A percentile compares a stretch with the other conserved stretches of the same genome.
Conservation (phyloP, 1,140 invertebrate genomes). For the Drosophila pectinifera region DNA sequence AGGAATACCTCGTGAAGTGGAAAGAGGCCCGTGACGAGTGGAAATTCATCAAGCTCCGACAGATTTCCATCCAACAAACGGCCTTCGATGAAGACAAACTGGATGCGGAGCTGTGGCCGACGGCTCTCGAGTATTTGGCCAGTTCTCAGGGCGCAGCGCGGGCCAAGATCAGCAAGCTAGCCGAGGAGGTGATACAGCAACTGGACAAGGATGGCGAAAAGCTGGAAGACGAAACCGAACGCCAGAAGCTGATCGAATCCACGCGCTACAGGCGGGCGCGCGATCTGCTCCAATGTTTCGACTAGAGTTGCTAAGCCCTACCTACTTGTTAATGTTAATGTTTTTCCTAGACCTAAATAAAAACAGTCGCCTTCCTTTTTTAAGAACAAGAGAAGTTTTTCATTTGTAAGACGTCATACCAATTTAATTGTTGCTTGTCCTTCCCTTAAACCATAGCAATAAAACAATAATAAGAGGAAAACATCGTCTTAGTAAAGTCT, state of each 20-base stretch:
- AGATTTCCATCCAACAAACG: slow-evolving; percentile 90
- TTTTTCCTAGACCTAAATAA: slow-evolving; percentile 38
- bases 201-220: slow-evolving; percentile 86
- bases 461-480: background rate
- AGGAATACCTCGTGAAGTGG: slow-evolving; percentile 89
- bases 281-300: slow-evolving; percentile 85
- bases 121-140: slow-evolving; percentile 90
- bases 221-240: slow-evolving; percentile 67
- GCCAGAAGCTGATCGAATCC: slow-evolving; percentile 80
- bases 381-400: background rate
- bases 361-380: background rate
- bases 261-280: slow-evolving; percentile 86
- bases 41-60: slow-evolving; percentile 91
- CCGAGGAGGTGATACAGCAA: slow-evolving; percentile 88
- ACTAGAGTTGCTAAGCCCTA: slow-evolving; percentile 22
- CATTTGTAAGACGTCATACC: too few species aligned
- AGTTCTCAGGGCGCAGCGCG: slow-evolving; percentile 88
- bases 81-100: slow-evolving; percentile 87
- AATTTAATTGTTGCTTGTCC: too few species aligned
- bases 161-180: slow-evolving; percentile 87
- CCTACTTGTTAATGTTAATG: slow-evolving; percentile 41
- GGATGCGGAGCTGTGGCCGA: slow-evolving; percentile 87
- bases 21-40: slow-evolving; percentile 89
- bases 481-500: background rate
- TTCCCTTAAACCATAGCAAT: too few species aligned